Conservation (phyloP, 2,113 vertebrate species). For the Steatornis caripensis region DNA sequence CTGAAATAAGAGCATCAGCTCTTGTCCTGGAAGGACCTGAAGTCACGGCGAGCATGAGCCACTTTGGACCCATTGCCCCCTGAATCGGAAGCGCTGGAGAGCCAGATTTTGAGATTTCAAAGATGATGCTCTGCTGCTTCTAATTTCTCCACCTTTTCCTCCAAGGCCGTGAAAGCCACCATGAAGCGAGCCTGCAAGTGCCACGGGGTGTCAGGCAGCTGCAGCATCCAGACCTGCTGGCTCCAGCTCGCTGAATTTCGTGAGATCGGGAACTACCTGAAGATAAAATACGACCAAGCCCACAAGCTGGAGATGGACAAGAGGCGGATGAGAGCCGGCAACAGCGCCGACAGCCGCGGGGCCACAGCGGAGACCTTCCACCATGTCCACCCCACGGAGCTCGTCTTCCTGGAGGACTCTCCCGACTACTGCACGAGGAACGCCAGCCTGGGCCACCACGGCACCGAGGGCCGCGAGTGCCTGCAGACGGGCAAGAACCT, state of each 20-base stretch:
- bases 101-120: background rate
- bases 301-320: constrained; percentile 93
- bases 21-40: background rate
- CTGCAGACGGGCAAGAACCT: constrained; percentile 77
- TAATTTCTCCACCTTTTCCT: background rate
- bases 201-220: constrained; percentile 95
- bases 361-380: constrained; percentile 77
- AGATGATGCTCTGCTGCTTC: background rate
- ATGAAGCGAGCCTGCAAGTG: constrained; percentile 94
- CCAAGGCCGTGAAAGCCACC: constrained; percentile 85
- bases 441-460: constrained; percentile 82
- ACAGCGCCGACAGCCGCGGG: constrained; percentile 86
- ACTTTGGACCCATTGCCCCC: background rate
- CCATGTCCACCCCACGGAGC: constrained; percentile 78
- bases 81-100: fast-evolving
- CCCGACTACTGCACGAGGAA: constrained; percentile 92
- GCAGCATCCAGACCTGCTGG: constrained; percentile 96
- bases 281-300: constrained; percentile 85
- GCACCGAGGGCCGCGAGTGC: constrained; percentile 93
- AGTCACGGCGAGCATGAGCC: fast-evolving
- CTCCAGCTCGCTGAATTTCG: constrained; percentile 91
- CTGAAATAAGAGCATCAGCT: background rate
- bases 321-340: constrained; percentile 79
- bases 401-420: constrained; percentile 91
- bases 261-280: constrained; percentile 88